These are phyloP conservation scores for Campopleginae sp. DNA, from an alignment of 2,888 invertebrate species.

Conservation along the genomic window DNA sequence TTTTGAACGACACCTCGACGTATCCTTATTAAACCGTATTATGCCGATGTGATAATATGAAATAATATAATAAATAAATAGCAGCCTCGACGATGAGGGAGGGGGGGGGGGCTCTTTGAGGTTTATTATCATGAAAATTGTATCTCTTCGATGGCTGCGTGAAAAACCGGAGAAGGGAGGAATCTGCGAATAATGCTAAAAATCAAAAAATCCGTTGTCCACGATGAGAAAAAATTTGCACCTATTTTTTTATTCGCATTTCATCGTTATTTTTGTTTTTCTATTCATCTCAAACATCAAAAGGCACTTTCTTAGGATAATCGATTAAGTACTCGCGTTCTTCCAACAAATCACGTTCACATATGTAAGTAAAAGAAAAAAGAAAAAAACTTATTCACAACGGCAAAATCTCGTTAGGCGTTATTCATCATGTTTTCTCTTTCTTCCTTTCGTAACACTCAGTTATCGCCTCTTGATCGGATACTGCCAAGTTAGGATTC, in stretches of 20 bases:
- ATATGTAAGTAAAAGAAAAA: background rate
- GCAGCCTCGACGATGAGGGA: constrained; percentile 10
- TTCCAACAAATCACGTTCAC: constrained; percentile 7
- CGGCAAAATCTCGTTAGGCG: constrained; percentile 48
- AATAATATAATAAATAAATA: constrained; percentile 49
- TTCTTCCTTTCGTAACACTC: constrained; percentile 2
- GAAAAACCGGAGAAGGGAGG: background rate
- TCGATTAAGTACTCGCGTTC: constrained; percentile 68
- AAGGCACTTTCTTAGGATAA: constrained; percentile 72
- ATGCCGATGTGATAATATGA: constrained; percentile 55
- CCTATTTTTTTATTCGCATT: constrained; percentile 22
- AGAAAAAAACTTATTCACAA: constrained; percentile 48
- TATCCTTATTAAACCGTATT: constrained; percentile 46
- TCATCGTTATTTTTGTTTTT: background rate
- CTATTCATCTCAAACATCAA: constrained; percentile 58
- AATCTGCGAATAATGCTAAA: constrained; percentile 41
- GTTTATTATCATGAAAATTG: constrained; percentile 21
- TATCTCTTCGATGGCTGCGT: background rate
- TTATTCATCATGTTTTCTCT: constrained; percentile 18
- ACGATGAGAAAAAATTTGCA: constrained; percentile 46
- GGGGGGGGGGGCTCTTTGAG: no score
- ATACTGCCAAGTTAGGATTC: constrained; percentile 47
- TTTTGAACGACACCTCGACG: constrained; percentile 38
- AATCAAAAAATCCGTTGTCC: constrained; percentile 33
- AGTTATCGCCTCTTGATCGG: constrained; percentile 34